Base-by-base conservation (phyloP, 2,888 invertebrate genomes). In the Piscicola geometra region DNA sequence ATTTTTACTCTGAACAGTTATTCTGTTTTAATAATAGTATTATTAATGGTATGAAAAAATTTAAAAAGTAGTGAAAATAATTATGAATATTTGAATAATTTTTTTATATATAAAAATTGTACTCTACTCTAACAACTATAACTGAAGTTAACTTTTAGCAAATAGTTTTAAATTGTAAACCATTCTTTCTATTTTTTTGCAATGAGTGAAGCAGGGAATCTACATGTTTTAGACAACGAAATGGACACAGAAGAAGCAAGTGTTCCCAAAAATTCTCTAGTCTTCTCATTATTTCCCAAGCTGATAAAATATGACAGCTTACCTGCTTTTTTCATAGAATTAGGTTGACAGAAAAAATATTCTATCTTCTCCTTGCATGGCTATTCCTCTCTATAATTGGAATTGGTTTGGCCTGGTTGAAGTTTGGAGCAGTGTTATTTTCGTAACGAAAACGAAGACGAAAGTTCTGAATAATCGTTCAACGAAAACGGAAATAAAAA, bases 351-450 rank as follows among this genome's bases (percentile, higher is more conserved):
- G 30, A 71, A 30, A 71, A 71, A 32, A 30, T 71, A 28, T 32
- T 71, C 3, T 50, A 32, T 18, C 21, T 30, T 56, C 52, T 71
- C 15, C 15, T 71, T 30, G n/a, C 33, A 9, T 71, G 71, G 71
- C 56, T 71, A 1, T 30, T 50, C 1, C 0, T 71, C 47, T 50
- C 41, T 56, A 28, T 71, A 28, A 52, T 71, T 71, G 52, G 52
- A 12, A 71, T 71, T 71, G 25, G 30, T 50, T 52, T 71, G 47
- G 71, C 71, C 30, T 71, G 71, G 71, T 50, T 50, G 33, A 71
- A 71, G n/a, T 71, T 32, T 71, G 71, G 71, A 32, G 71, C 1
- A 18, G 3, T 50, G 15, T 50, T 15, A 15, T 50, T 50, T 15
- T 50, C n/a, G 15, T 50, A 21, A 15, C 15, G 21, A 15, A 21